Percentiles rank a stretch among this genome's conserved stretches.
Conservation (phyloP, 2,888 invertebrate species). For the Aplocera efformata region DNA sequence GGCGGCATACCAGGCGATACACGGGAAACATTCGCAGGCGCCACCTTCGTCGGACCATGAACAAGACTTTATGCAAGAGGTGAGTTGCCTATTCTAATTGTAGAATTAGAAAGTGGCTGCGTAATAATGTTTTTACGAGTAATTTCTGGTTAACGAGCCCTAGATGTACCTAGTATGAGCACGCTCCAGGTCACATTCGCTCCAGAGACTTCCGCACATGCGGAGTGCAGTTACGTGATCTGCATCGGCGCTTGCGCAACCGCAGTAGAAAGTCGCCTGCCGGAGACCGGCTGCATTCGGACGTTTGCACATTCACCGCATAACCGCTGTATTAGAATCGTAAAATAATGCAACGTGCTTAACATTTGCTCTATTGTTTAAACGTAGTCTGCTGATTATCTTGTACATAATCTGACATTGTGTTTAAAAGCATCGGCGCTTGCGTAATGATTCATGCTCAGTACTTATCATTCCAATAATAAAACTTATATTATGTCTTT, state of each 20-base stretch:
- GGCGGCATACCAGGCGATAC: conserved; percentile 95
- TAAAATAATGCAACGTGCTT: conserved; percentile 49
- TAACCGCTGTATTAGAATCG: conserved; percentile 59
- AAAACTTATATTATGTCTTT: background rate
- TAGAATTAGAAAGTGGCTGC: conserved; percentile 23
- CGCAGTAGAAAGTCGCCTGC: conserved; percentile 71
- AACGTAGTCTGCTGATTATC: conserved; percentile 23
- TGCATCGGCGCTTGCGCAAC: conserved; percentile 73
- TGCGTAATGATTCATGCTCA: conserved; percentile 6
- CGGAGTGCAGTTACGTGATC: conserved; percentile 75
- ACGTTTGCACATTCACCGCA: conserved; percentile 57
- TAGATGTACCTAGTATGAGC: conserved; percentile 44
- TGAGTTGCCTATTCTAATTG: conserved; percentile 53
- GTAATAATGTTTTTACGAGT: conserved; percentile 22
- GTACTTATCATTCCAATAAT: conserved; percentile 1
- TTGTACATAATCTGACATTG: conserved; percentile 28
- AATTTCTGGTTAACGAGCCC: conserved; percentile 35
- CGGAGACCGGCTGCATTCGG: conserved; percentile 66
- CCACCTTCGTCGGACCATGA: conserved; percentile 79
- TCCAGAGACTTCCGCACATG: conserved; percentile 74
- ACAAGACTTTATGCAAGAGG: conserved; percentile 93
- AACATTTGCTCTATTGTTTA: conserved; percentile 44
- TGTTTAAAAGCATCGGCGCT: conserved; percentile 12
- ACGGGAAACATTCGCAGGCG: conserved; percentile 81
- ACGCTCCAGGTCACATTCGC: conserved; percentile 63